Percentiles rank a stretch among this genome's conserved stretches.
These are phyloP conservation scores for Caenorhabditis drosophilae DNA, from an alignment of 2,888 invertebrate species.

Conservation along the genomic window DNA sequence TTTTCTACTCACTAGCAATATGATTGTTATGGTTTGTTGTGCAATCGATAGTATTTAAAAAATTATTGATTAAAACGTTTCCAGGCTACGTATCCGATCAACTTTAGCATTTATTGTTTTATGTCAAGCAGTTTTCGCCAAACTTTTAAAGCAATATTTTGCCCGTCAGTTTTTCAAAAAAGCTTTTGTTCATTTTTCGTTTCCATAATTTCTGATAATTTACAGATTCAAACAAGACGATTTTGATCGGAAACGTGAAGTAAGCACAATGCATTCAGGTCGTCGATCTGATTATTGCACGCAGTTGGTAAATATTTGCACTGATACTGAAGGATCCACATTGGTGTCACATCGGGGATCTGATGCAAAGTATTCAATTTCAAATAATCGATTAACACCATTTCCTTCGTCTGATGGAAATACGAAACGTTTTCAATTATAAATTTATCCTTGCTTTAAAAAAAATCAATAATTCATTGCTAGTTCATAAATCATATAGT, in stretches of 20 bases:
- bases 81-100: constrained; percentile 82
- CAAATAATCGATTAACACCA: constrained; percentile 15
- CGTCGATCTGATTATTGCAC: constrained; percentile 40
- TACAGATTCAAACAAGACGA: constrained; percentile 6
- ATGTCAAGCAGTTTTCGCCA: constrained; percentile 88
- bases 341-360: constrained; percentile 20
- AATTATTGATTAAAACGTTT: constrained; percentile 6
- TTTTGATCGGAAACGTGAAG: constrained; percentile 24
- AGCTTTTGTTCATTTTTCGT: too few relatives aligned
- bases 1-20: constrained; percentile 73
- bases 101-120: constrained; percentile 93
- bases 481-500: too few relatives aligned
- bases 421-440: neutral
- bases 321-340: constrained; percentile 25
- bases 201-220: too few relatives aligned
- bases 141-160: constrained; percentile 83
- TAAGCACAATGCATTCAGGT: constrained; percentile 19
- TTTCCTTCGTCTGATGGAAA: constrained; percentile 6
- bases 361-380: constrained; percentile 9
- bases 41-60: neutral
- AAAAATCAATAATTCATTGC: too few relatives aligned
- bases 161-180: constrained; percentile 42
- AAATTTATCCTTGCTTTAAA: too few relatives aligned
- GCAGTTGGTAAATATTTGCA: constrained; percentile 35
- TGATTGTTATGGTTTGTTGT: constrained; percentile 79